Evolutionary conservation across 2,888 invertebrate genomes (phyloP).

Genomic region (Mylabris sibirica): DNA sequence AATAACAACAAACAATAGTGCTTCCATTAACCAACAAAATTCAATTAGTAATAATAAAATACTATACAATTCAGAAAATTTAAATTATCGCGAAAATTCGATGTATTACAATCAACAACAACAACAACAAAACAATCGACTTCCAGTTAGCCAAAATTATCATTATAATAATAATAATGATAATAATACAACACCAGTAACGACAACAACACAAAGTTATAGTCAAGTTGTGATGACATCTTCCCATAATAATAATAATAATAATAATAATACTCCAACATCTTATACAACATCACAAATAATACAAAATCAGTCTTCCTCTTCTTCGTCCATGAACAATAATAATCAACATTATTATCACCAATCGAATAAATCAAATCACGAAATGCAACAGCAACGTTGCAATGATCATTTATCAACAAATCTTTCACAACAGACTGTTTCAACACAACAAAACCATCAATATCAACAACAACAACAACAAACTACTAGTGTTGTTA

Average conservation of each 20-base stretch:
- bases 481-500: neutral
- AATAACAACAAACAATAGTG: conserved; percentile 32
- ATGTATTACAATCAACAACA: conserved; percentile 32
- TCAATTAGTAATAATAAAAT: conserved; percentile 36
- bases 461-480: conserved; percentile 26
- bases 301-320: conserved; percentile 54
- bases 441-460: conserved; percentile 25
- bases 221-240: conserved; percentile 53
- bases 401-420: conserved; percentile 15
- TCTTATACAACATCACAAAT: conserved; percentile 51
- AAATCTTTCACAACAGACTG: conserved; percentile 22
- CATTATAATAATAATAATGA: conserved; percentile 27
- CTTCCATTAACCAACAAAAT: conserved; percentile 37
- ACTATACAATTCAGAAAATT: conserved; percentile 26
- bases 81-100: conserved; percentile 31
- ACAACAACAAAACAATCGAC: conserved; percentile 27
- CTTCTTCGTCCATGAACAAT: conserved; percentile 3
- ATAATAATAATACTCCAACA: conserved; percentile 17
- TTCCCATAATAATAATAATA: conserved; percentile 43
- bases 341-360: conserved; percentile 54
- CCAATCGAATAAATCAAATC: conserved; percentile 33
- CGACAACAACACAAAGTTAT: conserved; percentile 41
- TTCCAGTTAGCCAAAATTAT: conserved; percentile 32
- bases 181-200: conserved; percentile 45
- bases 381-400: conserved; percentile 38